These are phyloP conservation scores for Hystrix cristata DNA, from an alignment of 2,113 vertebrate genomes.

Conservation along the genomic window DNA sequence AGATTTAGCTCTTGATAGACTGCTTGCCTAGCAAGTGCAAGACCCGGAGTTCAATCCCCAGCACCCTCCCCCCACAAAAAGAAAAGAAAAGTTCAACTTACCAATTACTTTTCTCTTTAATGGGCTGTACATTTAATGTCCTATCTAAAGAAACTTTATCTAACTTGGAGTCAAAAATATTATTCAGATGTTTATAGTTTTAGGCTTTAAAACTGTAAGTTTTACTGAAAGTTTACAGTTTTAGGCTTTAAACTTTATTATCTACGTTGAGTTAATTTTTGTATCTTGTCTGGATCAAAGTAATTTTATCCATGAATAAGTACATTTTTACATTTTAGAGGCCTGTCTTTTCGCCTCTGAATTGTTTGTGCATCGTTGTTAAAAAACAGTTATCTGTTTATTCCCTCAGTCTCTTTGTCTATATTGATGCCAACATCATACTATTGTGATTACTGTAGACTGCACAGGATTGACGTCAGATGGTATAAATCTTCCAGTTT, in stretches of 20 bases:
- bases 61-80: too few relatives aligned
- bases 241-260: not conserved
- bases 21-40: too few relatives aligned
- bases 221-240: not conserved
- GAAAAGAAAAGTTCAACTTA: not conserved
- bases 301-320: not conserved
- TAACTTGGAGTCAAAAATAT: not conserved
- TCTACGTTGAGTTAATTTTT: conserved; percentile 8
- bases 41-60: too few relatives aligned
- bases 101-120: not conserved
- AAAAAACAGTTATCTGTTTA: not conserved
- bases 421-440: not conserved
- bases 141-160: not conserved
- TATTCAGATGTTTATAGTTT: not conserved
- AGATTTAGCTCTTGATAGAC: too few relatives aligned
- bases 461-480: not conserved
- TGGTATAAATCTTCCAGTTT: not conserved
- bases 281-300: not conserved
- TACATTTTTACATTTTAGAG: not conserved
- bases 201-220: not conserved
- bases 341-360: not conserved
- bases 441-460: not conserved
- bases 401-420: not conserved
- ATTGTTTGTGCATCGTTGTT: not conserved
- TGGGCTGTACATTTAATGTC: not conserved